Evolutionary conservation across 2,888 invertebrate genomes (phyloP), one percentile per base, ranked within the genome.

Genomic region (Drosophila picticornis): DNA sequence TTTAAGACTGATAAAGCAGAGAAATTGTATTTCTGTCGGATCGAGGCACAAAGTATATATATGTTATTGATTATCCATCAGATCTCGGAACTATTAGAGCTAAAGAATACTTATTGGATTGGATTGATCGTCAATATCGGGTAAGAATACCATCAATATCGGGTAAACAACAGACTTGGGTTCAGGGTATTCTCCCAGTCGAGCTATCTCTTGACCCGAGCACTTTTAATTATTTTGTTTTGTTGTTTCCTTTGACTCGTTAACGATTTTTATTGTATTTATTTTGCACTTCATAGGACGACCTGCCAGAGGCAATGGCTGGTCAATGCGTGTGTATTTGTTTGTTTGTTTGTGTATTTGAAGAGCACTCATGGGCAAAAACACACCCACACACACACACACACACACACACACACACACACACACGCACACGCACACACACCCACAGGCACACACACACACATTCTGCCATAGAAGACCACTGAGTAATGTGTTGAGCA

Each of bases 181-280:
- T 7, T 13, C 22, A 46, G 46, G 46, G 46, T 46, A 25, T 46
- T 25, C 25, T 4, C 0, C 4, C 7, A 7, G 46, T 46, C 46
- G 25, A 46, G 16, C 25, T 25, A n/a, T n/a, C 22, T 5, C 50
- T 29, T 19, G 27, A 19, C 16, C 10, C 16, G 50, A 27, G 19
- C 50, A 25, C 19, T 27, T 27, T 27, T 50, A 50, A 27, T 50
- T 27, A 19, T 9, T 34, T 52, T 19, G 13, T 32, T 29, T 52
- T 19, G 13, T 32, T 34, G 59, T 46, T 31, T 32, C 64, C 19
- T 62, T 38, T 53, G 55, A 55, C 71, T 80, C 55, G 64, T 71
- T 73, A 61, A 61, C 50, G 73, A 72, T 71, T 80, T 83, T 80
- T 85, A 83, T 83, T 85, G 69, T 83, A 77, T 83, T 83, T 83